Evolutionary conservation across 30 jellyfish, hydroid and myxozoan species (phyloP).

Genomic region (Turritopsis rubra): DNA sequence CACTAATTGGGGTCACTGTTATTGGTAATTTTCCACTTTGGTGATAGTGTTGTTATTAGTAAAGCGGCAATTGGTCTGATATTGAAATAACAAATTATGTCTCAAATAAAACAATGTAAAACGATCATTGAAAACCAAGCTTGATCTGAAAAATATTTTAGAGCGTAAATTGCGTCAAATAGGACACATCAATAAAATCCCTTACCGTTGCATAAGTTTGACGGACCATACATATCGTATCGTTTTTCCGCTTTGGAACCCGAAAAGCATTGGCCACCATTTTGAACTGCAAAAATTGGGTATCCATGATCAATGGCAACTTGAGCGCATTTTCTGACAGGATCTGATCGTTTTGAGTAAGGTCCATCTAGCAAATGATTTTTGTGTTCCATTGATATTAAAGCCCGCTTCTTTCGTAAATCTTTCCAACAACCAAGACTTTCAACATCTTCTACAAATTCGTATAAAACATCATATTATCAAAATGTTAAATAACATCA

Average conservation of each 20-base stretch:
- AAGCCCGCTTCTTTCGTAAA: slow-evolving; percentile 54
- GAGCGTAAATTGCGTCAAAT: neutral
- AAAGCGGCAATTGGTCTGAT: no score
- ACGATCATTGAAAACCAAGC: neutral
- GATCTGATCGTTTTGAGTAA: slow-evolving; percentile 54
- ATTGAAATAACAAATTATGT: no score
- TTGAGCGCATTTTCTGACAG: slow-evolving; percentile 71
- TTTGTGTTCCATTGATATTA: slow-evolving; percentile 67
- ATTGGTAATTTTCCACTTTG: no score
- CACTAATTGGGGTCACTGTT: no score
- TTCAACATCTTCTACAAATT: slow-evolving; percentile 46
- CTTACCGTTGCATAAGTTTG: slow-evolving; percentile 90
- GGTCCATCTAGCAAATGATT: slow-evolving; percentile 50
- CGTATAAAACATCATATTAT: neutral
- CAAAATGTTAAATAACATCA: no score
- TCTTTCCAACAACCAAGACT: slow-evolving; percentile 98
- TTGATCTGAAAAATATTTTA: no score
- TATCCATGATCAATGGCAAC: slow-evolving; percentile 58
- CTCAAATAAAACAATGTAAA: no score
- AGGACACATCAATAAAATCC: neutral
- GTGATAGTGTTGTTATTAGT: no score
- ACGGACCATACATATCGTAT: slow-evolving; percentile 86
- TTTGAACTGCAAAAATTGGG: slow-evolving; percentile 75
- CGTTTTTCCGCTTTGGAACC: slow-evolving; percentile 66
- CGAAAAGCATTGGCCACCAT: slow-evolving; percentile 97